phyloP scores from a whole-genome alignment of 2,797 vertebrate species.

The Ataeniobius toweri region DNA sequence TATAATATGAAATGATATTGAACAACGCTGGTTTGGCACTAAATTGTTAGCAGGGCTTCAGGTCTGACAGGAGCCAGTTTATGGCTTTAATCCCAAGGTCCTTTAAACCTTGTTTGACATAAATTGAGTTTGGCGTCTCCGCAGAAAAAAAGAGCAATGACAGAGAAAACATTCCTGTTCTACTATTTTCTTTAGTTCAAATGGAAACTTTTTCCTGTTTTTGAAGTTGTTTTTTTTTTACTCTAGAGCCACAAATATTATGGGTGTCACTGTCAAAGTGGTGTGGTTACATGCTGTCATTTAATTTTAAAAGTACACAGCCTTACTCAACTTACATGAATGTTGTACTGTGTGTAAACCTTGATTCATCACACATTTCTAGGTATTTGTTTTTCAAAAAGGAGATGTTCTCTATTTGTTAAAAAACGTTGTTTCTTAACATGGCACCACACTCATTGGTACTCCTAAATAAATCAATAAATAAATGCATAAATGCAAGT shows the following conservation, averaged over 20 bases:
- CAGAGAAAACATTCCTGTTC: constrained; percentile 84
- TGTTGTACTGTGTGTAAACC: too few relatives aligned
- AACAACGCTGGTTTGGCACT: constrained; percentile 97
- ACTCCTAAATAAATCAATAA: too few relatives aligned
- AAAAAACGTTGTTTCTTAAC: too few relatives aligned
- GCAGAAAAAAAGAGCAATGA: constrained; percentile 77
- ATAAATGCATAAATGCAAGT: too few relatives aligned
- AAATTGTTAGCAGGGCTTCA: constrained; percentile 98
- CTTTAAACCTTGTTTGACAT: constrained; percentile 99
- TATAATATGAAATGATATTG: constrained; percentile 99
- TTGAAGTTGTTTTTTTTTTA: constrained; percentile 60
- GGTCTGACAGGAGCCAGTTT: constrained; percentile 98
- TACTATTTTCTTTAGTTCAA: constrained; percentile 88
- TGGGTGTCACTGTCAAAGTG: constrained; percentile 57
- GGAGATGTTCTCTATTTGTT: too few relatives aligned
- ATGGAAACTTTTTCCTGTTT: constrained; percentile 86
- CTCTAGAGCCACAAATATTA: constrained; percentile 37
- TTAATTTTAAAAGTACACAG: background rate
- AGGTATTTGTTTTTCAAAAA: too few relatives aligned
- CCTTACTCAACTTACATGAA: too few relatives aligned
- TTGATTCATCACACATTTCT: too few relatives aligned
- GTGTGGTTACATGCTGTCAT: background rate
- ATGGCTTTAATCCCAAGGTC: constrained; percentile 99
- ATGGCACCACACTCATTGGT: too few relatives aligned
- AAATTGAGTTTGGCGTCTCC: constrained; percentile 99